These are phyloP conservation scores for Myotis brandtii DNA, from an alignment of 2,113 vertebrate species.

Conservation along the genomic window DNA sequence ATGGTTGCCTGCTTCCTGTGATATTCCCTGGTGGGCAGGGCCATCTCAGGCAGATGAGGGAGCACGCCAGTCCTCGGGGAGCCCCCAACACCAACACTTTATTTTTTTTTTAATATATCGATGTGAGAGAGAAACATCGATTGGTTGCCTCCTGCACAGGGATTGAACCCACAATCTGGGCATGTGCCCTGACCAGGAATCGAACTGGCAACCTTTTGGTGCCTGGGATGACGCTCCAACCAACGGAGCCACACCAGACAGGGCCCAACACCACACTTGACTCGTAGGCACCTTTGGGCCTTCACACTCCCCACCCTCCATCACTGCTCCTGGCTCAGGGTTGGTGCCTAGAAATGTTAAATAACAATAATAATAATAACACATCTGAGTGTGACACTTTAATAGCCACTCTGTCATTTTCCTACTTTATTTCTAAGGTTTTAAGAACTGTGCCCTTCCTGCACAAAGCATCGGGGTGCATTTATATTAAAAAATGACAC, in stretches of 20 bases:
- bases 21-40: neutral
- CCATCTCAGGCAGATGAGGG: neutral
- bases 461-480: conserved; percentile 79
- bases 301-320: neutral
- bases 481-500: conserved; percentile 82
- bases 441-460: conserved; percentile 79
- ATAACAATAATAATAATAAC: conserved; percentile 83
- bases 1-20: neutral
- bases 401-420: conserved; percentile 73
- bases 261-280: neutral
- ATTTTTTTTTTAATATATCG: too few species aligned
- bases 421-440: conserved; percentile 74
- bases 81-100: neutral
- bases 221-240: too few species aligned
- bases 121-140: too few species aligned
- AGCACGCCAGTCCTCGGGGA: neutral
- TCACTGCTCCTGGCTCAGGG: neutral
- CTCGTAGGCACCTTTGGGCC: neutral
- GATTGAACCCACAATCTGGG: too few species aligned
- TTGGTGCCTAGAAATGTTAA: conserved; percentile 76
- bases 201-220: too few species aligned
- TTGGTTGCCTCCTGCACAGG: too few species aligned
- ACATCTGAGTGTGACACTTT: conserved; percentile 69
- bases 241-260: too few species aligned
- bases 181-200: too few species aligned